A percentile compares a stretch with the other conserved stretches of the same genome.
These are phyloP conservation scores for Toxotes chatareus DNA, from an alignment of 2,113 vertebrate species.

Conservation along the genomic window DNA sequence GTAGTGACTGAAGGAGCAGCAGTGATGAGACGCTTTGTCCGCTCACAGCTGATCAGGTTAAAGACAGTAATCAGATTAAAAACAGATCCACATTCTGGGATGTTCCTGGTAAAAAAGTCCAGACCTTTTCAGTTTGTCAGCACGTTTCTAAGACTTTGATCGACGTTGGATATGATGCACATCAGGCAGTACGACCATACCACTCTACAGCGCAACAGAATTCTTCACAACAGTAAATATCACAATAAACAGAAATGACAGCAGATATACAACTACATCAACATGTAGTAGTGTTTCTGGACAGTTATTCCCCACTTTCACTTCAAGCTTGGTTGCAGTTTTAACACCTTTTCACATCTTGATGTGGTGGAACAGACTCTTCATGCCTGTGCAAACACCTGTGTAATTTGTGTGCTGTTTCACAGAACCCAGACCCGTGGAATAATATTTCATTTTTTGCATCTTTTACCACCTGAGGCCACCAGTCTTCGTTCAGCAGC, in stretches of 20 bases:
- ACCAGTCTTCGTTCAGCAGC: not conserved
- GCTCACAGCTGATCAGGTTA: not conserved
- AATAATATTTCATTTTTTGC: not conserved
- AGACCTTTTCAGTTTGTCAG: not conserved
- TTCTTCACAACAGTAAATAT: slow-evolving; percentile 55
- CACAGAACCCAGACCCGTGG: not conserved
- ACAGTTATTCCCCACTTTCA: not conserved
- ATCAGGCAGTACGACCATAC: slow-evolving; percentile 29
- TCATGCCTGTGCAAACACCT: not conserved
- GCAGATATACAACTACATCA: slow-evolving; percentile 24
- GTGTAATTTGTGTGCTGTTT: not conserved
- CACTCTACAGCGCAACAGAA: slow-evolving; percentile 43
- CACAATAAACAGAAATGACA: slow-evolving; percentile 50
- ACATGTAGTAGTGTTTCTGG: not conserved
- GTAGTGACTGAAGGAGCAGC: not conserved
- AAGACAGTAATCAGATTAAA: slow-evolving; percentile 13
- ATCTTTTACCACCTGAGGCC: slow-evolving; percentile 11
- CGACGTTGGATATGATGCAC: slow-evolving; percentile 46
- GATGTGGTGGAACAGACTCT: not conserved
- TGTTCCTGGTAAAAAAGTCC: not conserved
- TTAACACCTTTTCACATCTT: not conserved
- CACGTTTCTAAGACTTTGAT: slow-evolving; percentile 52
- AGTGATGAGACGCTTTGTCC: not conserved
- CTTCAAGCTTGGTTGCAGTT: not conserved
- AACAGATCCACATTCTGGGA: not conserved